Percentiles rank a stretch among this genome's conserved stretches.
Conservation (phyloP, 2,113 vertebrate species). For the Albula goreensis region DNA sequence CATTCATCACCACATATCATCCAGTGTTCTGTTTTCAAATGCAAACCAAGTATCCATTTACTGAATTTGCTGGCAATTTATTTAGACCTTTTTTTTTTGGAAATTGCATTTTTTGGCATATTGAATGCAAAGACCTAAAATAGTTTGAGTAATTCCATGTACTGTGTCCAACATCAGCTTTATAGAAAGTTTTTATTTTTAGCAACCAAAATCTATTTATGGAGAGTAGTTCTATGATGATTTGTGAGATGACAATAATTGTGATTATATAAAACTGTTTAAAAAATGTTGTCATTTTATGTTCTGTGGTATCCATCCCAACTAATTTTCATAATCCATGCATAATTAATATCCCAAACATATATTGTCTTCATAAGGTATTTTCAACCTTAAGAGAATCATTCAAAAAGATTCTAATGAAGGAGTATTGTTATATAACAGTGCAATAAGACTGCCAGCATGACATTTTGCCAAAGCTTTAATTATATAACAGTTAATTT, state of each 20-base stretch:
- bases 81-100: neutral
- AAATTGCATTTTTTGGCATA: neutral
- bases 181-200: neutral
- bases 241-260: neutral
- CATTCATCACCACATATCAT: slow-evolving; percentile 3
- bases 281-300: neutral
- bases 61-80: neutral
- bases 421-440: neutral
- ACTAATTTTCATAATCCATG: neutral
- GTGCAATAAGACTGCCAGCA: slow-evolving; percentile 19
- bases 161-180: neutral
- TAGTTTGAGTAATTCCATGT: neutral
- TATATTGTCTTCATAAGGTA: neutral
- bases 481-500: slow-evolving; percentile 6
- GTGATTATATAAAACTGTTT: neutral
- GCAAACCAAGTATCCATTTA: slow-evolving; percentile 10
- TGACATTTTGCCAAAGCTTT: slow-evolving; percentile 5
- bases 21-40: neutral
- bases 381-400: neutral
- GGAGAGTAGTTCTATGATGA: neutral
- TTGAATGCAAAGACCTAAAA: neutral
- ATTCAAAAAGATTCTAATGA: neutral
- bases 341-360: neutral
- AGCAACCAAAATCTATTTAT: neutral
- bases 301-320: neutral